Base-by-base conservation (phyloP, 2,888 invertebrate species). In the Neuroscelio doddi region DNA sequence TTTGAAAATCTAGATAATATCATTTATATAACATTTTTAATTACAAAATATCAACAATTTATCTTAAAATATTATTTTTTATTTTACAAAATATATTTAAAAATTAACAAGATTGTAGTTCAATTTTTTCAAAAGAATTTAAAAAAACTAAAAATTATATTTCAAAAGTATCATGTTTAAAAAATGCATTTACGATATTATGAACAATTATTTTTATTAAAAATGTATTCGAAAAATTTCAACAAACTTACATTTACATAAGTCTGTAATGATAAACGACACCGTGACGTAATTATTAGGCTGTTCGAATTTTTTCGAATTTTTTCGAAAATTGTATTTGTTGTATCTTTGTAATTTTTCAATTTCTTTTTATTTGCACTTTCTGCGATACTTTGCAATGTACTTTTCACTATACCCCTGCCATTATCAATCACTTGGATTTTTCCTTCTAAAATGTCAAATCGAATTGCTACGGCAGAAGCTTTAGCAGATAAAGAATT, bases 391-490 rank as follows among this genome's bases (percentile, higher is more conserved):
- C 84, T 67, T 41, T 86, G 77, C 61, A 93, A 85, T 76, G 90
- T 88, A 17, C 83, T 75, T 71, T 85, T 81, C 1, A 83, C 71
- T 24, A 94, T 88, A 1, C 94, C 94, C 70, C 68, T 72, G 1
- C 94, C 94, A 86, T 94, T 93, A 79, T 94, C 94, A 30, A 93
- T 87, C 3, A 94, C 90, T 87, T 92, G 92, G 68, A 94, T 86
- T 69, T 86, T 87, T 72, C 87, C 87, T 63, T 88, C 86, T 53
- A 85, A 78, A 17, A 90, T 82, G 80, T 92, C 86, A 16, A 93
- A 79, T 74, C 92, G 86, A 47, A 93, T 86, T 14, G 92, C 92
- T 55, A 94, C 88, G 16, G 90, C 89, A 12, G 88, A 89, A 1
- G 93, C 88, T 65, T 87, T 87, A 7, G 92, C 91, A 83, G 93